Percentiles rank a stretch among this genome's conserved stretches.
These are phyloP conservation scores for Tetrao urogallus DNA, from an alignment of 2,113 vertebrate species.

Conservation along the genomic window DNA sequence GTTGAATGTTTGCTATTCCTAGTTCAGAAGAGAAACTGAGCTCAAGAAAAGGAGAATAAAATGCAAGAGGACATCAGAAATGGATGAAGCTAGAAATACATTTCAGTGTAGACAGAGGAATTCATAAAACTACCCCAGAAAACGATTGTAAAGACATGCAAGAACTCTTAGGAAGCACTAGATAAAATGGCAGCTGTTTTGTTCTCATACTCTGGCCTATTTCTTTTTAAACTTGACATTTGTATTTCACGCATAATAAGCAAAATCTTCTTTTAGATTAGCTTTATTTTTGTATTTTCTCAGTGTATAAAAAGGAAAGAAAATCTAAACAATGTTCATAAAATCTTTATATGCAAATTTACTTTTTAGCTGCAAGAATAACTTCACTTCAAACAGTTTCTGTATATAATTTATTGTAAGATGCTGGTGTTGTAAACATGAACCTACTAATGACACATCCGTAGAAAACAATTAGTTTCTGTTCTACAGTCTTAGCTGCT, in stretches of 20 bases:
- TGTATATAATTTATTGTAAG: not conserved
- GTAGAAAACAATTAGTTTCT: not conserved
- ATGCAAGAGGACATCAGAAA: not conserved
- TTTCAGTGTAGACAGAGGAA: not conserved
- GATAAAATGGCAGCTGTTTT: not conserved
- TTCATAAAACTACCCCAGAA: not conserved
- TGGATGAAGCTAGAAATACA: not conserved
- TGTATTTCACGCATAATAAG: not conserved
- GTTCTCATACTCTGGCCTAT: not conserved
- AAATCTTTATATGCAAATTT: not conserved
- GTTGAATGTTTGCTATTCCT: not conserved
- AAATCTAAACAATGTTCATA: not conserved
- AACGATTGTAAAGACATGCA: not conserved
- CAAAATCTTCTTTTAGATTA: not conserved
- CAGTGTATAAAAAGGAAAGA: not conserved
- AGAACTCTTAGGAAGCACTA: not conserved
- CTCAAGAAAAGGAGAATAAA: not conserved
- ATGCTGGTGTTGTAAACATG: not conserved
- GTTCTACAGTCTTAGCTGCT: not conserved
- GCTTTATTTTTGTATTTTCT: not conserved
- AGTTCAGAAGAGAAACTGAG: not conserved
- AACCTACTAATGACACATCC: not conserved
- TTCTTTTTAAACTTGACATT: not conserved
- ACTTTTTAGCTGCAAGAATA: not conserved
- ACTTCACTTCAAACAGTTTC: not conserved